Evolutionary conservation across 2,113 vertebrate species (phyloP).

Genomic region (Numida meleagris): DNA sequence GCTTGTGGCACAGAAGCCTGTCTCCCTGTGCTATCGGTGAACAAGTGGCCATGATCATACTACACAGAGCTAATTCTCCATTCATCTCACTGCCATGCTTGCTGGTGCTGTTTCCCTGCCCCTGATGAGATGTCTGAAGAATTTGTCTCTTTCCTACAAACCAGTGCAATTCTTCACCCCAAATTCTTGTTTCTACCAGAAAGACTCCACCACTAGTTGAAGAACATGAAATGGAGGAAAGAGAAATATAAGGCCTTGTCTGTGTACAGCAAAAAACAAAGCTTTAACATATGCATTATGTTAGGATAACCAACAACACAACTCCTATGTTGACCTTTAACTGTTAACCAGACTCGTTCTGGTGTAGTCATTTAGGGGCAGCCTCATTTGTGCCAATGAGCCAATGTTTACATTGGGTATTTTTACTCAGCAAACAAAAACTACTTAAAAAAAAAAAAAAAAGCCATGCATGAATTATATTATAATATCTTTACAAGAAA

Average conservation of each 20-base stretch:
- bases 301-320: background rate
- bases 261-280: background rate
- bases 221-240: background rate
- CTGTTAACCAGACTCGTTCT: background rate
- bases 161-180: background rate
- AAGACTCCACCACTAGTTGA: background rate
- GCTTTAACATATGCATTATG: background rate
- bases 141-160: background rate
- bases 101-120: background rate
- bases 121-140: background rate
- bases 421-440: background rate
- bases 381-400: background rate
- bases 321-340: background rate
- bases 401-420: background rate
- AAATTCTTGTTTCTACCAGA: background rate
- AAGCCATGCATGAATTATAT: background rate
- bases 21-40: background rate
- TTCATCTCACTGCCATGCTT: background rate
- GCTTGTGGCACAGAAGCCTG: background rate
- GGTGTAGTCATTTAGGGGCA: background rate
- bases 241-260: background rate
- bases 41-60: background rate
- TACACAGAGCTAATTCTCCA: rapidly evolving
- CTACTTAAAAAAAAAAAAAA: background rate
- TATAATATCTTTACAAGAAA: background rate